These are phyloP conservation scores for Diplolepis rosae DNA, from an alignment of 2,888 invertebrate species.

Conservation along the genomic window DNA sequence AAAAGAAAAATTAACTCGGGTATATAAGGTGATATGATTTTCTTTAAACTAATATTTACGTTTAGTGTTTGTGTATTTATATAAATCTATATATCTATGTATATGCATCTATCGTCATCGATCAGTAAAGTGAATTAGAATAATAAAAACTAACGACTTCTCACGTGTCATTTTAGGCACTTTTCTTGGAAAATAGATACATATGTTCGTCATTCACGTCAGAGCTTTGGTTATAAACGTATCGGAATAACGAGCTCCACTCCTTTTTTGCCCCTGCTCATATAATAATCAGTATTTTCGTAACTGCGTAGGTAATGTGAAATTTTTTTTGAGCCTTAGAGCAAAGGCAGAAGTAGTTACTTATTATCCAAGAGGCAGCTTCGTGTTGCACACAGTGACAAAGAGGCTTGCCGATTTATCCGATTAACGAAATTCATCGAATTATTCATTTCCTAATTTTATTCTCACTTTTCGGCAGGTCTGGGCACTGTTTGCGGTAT, in stretches of 20 bases:
- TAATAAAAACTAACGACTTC: slow-evolving; percentile 56
- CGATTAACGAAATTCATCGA: not conserved
- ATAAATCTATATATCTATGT: slow-evolving; percentile 17
- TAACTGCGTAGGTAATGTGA: not conserved
- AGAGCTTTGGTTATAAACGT: slow-evolving; percentile 55
- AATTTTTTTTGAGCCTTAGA: slow-evolving; percentile 17
- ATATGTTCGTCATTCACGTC: slow-evolving; percentile 39
- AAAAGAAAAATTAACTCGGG: not conserved
- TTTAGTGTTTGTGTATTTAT: slow-evolving; percentile 1
- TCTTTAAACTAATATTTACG: slow-evolving; percentile 10
- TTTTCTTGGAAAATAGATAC: slow-evolving; percentile 55
- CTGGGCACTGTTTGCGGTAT: slow-evolving; percentile 80
- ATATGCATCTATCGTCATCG: slow-evolving; percentile 18
- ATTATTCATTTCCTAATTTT: not conserved
- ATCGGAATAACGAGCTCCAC: slow-evolving; percentile 14
- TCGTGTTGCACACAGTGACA: slow-evolving; percentile 18
- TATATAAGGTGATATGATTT: slow-evolving; percentile 8
- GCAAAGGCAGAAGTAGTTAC: slow-evolving; percentile 26
- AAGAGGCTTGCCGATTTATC: slow-evolving; percentile 19
- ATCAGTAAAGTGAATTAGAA: slow-evolving; percentile 31
- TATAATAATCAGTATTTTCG: not conserved
- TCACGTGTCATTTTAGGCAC: slow-evolving; percentile 61
- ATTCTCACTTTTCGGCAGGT: slow-evolving; percentile 63
- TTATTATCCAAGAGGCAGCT: slow-evolving; percentile 26
- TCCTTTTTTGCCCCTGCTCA: slow-evolving; percentile 2